These are phyloP conservation scores for Microplitis manilae DNA, from an alignment of 2,888 invertebrate species.

Conservation along the genomic window DNA sequence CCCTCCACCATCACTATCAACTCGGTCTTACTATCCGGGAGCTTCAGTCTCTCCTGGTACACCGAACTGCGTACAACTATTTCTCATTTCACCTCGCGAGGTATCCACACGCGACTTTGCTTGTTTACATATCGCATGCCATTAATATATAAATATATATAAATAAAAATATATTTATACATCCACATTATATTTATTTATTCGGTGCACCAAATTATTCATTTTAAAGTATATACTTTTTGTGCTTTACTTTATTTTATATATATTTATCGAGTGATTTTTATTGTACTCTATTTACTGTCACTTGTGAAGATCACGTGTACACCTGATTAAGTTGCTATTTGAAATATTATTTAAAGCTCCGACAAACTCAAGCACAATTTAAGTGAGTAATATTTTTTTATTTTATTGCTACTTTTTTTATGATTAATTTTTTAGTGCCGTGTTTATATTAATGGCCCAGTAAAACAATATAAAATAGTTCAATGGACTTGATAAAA, in stretches of 20 bases:
- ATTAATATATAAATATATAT: conserved; percentile 9
- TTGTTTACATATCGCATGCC: conserved; percentile 18
- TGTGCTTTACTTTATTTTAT: too few relatives aligned
- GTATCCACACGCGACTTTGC: conserved; percentile 20
- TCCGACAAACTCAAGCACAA: too few relatives aligned
- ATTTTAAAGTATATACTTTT: too few relatives aligned
- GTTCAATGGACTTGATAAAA: conserved; percentile 17
- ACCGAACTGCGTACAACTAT: conserved; percentile 52
- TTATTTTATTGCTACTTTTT: background rate
- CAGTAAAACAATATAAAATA: background rate
- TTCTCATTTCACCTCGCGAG: conserved; percentile 25
- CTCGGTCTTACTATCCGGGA: conserved; percentile 9
- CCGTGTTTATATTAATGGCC: too few relatives aligned
- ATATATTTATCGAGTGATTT: too few relatives aligned
- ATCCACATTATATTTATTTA: background rate
- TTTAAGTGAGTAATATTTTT: background rate
- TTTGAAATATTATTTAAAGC: too few relatives aligned
- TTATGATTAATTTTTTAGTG: background rate
- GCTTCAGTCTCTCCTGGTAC: conserved; percentile 63
- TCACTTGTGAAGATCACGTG: too few relatives aligned
- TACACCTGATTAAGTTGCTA: too few relatives aligned
- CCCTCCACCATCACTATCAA: conserved; percentile 14
- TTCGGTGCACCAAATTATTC: too few relatives aligned
- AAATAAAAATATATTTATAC: conserved; percentile 1
- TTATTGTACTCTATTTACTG: too few relatives aligned